Base-by-base conservation (phyloP, 2,888 invertebrate species). In the Orgyia antiqua region DNA sequence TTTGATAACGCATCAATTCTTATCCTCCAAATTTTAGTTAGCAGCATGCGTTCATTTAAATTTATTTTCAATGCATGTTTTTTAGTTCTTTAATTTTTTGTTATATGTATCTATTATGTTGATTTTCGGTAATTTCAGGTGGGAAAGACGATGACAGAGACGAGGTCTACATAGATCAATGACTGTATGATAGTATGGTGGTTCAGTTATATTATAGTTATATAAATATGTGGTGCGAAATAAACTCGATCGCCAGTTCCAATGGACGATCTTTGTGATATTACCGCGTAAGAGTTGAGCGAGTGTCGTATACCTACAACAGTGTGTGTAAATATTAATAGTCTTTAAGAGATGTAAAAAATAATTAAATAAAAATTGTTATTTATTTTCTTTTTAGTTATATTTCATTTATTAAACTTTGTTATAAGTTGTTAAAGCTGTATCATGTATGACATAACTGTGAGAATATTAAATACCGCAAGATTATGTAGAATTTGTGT, bases 241-340 rank as follows among this genome's bases (percentile, higher is more conserved):
- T 50, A 47, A 51, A 45, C 34, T 44, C 10, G 36, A 68, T 83
- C 84, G 84, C 69, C 50, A 83, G 4, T 15, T 4, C 4, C 15
- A 15, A 15, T 67, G 68, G 84, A 84, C 84, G 84, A 83, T 79
- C 43, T 55, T 73, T 83, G 84, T 86, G 83, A 86, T 83, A 84
- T 83, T 84, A 84, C 64, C 66, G 61, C 66, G 60, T 83, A 82
- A 80, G 84, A 58, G 67, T 62, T 54, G 58, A 60, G 54, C 53
- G 60, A 73, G 72, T 72, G 65, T 3, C 13, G 24, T 57, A 55
- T 58, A 54, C 60, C 13, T 19, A 29, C 40, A 6, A 39, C 35
- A 31, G 55, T 64, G 62, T 56, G 43, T 84, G 82, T 83, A 84
- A 70, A 84, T 84, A 82, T 59, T 39, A 38, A 42, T 76, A 78